Base-by-base conservation (phyloP, 2,113 vertebrate species). In the Abramis brama region DNA sequence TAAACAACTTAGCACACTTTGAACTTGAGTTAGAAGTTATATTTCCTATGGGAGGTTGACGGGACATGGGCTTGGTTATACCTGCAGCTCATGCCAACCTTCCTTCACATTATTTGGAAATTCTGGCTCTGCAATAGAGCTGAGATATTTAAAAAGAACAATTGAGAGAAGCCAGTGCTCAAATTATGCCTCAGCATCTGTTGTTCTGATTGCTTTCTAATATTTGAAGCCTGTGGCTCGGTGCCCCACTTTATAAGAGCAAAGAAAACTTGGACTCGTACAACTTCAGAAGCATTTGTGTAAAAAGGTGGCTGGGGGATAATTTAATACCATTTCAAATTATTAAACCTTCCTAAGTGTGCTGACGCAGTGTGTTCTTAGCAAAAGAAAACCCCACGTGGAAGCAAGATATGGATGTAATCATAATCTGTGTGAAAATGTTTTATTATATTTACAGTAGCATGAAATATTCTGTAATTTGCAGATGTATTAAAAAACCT, bases 121-220 rank as follows among this genome's bases (percentile, higher is more conserved):
- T 80, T 39, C 21, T 79, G 77, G 78, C 78, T 36, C 21, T 79
- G 23, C 23, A 79, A 79, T n/a, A 60, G 55, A 43, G 10, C 21
- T 79, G 77, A 43, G 23, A 60, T 36, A 62, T 80, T n/a, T 64
- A 19, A 62, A 45, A 23, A 80, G 78, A 62, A 13, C 59, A 64
- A 6, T 23, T 55, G 60, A 64, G 5, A 27, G 25, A 64, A 27
- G 60, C 60, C 47, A 9, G 47, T 30, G 13, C 39, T 47, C 59
- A 27, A 66, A 66, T 64, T 47, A 30, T 66, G 59, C 39, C 79
- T 30, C 39, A 30, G 79, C 59, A 66, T 81, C 59, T 81, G 79
- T 81, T 81, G n/a, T 80, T 80, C 79, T 27, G 17, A 64, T 66
- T 47, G 79, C 79, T 64, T 81, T 64, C n/a, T 81, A 81, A 81